phyloP scores from a whole-genome alignment of 2,888 invertebrate species.

The Sinelater perroti region DNA sequence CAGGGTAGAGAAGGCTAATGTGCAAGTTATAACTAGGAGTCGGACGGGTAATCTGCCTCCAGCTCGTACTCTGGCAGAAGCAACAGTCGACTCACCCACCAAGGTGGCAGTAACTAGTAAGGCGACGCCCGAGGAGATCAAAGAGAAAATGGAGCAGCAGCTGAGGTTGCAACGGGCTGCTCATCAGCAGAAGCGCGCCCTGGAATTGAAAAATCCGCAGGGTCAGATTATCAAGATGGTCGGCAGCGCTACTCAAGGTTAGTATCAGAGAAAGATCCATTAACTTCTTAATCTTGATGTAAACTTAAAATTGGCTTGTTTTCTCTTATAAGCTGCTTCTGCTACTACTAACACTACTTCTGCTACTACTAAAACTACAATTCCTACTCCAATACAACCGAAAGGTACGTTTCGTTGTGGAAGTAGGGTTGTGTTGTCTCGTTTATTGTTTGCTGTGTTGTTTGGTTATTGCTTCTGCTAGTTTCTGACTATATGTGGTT shows the following conservation, averaged over 20 bases:
- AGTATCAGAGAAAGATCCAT: conserved; percentile 29
- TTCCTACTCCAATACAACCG: conserved; percentile 59
- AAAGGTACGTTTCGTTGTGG: conserved; percentile 55
- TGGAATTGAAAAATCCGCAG: conserved; percentile 65
- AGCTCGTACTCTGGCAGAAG: conserved; percentile 58
- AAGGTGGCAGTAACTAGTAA: conserved; percentile 64
- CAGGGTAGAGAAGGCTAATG: conserved; percentile 75
- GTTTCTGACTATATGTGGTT: not conserved
- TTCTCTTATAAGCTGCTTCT: conserved; percentile 52
- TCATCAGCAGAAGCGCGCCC: conserved; percentile 85
- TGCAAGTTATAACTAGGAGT: conserved; percentile 82
- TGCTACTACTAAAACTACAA: conserved; percentile 54
- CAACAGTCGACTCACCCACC: conserved; percentile 52
- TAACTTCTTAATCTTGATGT: too few relatives aligned
- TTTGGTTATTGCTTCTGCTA: not conserved
- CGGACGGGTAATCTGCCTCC: conserved; percentile 76
- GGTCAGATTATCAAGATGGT: conserved; percentile 66
- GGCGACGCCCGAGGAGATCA: conserved; percentile 77
- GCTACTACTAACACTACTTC: conserved; percentile 53
- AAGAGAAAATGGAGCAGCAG: conserved; percentile 92
- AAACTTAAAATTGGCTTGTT: conserved; percentile 16
- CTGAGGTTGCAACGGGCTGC: conserved; percentile 87
- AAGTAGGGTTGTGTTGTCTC: conserved; percentile 1
- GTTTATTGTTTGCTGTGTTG: too few relatives aligned
- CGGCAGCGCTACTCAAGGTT: conserved; percentile 67